Percentiles rank a stretch among this genome's conserved stretches.
These are phyloP conservation scores for Plotosus lineatus DNA, from an alignment of 2,113 vertebrate genomes.

Conservation along the genomic window DNA sequence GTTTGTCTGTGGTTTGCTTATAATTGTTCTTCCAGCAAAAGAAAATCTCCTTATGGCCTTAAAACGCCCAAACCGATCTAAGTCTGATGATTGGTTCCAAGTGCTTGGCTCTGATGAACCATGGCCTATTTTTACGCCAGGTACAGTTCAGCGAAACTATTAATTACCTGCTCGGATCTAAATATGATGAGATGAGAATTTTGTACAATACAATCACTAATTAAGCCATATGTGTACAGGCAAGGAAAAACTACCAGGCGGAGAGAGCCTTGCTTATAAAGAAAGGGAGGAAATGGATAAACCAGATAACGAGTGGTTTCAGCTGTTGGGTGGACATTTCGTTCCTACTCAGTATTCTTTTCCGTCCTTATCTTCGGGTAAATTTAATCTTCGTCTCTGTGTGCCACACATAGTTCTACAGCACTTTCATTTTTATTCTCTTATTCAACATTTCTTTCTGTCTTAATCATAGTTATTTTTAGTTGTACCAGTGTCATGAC, in stretches of 20 bases:
- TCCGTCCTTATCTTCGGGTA: constrained; percentile 8
- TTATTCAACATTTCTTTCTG: background rate
- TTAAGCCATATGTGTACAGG: background rate
- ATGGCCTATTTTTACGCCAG: constrained; percentile 53
- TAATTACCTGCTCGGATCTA: constrained; percentile 17
- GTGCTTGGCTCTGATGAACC: constrained; percentile 55
- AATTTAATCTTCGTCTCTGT: background rate
- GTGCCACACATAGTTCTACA: background rate
- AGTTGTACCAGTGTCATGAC: background rate
- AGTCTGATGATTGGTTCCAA: constrained; percentile 66
- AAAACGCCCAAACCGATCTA: constrained; percentile 47
- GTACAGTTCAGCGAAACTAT: constrained; percentile 54
- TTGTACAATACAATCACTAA: background rate
- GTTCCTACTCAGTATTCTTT: background rate
- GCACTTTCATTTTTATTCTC: background rate
- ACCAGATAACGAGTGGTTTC: background rate
- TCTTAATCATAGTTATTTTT: background rate
- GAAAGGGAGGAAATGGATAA: background rate
- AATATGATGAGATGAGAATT: background rate
- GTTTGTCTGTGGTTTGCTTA: background rate
- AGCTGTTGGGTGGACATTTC: background rate
- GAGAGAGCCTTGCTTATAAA: background rate
- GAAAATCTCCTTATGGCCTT: constrained; percentile 48
- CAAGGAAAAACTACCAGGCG: background rate
- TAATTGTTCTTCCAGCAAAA: constrained; percentile 20